Percentiles rank a stretch among this genome's conserved stretches.
Evolutionary conservation across 2,797 vertebrate genomes (phyloP).

Genomic region (Arctocebus calabarensis): DNA sequence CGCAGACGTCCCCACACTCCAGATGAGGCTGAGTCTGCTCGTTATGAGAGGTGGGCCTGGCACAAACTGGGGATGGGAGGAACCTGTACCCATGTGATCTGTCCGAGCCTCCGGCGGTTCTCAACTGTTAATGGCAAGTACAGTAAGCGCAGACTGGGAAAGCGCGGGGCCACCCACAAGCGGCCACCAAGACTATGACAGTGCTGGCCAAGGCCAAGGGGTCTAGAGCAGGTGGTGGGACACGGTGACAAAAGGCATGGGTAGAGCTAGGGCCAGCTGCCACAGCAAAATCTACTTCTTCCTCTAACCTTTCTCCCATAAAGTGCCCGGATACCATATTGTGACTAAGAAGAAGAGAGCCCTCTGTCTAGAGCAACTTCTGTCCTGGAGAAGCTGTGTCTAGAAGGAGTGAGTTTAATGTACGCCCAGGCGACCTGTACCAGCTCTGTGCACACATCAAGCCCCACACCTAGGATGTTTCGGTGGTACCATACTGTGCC

Average conservation of each 20-base stretch:
- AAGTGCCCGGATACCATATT: not conserved
- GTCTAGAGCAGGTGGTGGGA: not conserved
- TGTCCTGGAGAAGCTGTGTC: not conserved
- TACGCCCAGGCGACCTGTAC: not conserved
- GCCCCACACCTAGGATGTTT: not conserved
- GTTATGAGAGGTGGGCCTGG: not conserved
- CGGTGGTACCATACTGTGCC: not conserved
- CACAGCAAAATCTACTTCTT: not conserved
- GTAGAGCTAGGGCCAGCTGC: not conserved
- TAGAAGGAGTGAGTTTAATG: not conserved
- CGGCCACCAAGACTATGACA: not conserved
- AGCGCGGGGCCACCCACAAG: not conserved
- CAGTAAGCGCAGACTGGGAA: not conserved
- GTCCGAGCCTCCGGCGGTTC: not conserved
- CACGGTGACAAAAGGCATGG: not conserved
- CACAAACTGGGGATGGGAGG: not conserved
- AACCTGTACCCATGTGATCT: not conserved
- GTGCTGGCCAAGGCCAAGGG: not conserved
- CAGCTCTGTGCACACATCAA: not conserved
- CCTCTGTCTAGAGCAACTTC: not conserved
- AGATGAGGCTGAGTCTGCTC: not conserved
- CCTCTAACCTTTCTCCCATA: not conserved
- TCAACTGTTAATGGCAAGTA: not conserved
- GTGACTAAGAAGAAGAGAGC: not conserved
- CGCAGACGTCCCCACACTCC: not conserved